A percentile compares a stretch with the other conserved stretches of the same genome.
Evolutionary conservation across 2,797 vertebrate species (phyloP).

Genomic region (Tragelaphus eurycerus): DNA sequence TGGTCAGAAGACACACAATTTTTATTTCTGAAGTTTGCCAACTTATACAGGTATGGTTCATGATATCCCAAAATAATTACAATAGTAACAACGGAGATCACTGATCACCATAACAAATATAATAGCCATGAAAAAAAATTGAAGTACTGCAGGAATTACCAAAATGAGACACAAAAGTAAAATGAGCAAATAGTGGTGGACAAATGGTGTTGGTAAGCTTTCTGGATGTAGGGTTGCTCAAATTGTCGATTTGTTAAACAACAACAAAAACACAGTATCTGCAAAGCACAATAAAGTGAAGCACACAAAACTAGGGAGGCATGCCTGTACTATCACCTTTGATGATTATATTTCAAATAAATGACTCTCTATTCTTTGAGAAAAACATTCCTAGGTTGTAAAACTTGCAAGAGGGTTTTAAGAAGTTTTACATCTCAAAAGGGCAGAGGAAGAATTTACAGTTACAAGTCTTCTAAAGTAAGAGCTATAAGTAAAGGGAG

Average conservation of each 20-base stretch:
- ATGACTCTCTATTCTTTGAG: neutral
- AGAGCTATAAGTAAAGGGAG: conserved; percentile 16
- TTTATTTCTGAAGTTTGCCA: neutral
- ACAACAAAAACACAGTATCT: neutral
- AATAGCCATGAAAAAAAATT: neutral
- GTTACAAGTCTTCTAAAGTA: neutral
- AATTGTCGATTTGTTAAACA: neutral
- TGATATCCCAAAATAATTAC: neutral
- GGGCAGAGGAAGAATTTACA: conserved; percentile 20
- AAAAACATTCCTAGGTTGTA: neutral
- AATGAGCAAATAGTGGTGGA: neutral
- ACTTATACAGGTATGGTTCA: neutral
- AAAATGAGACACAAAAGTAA: neutral
- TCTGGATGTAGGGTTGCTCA: neutral
- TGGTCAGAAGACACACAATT: neutral
- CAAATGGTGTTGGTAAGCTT: neutral
- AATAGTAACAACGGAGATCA: neutral
- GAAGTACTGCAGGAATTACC: neutral
- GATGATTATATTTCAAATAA: neutral
- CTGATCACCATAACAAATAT: neutral
- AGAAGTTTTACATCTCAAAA: conserved; percentile 39
- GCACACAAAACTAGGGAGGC: neutral
- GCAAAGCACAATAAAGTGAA: neutral
- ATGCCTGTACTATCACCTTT: neutral
- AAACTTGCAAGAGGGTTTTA: conserved; percentile 18